phyloP scores from a whole-genome alignment of 2,888 invertebrate species.

The Tillus elongatus region DNA sequence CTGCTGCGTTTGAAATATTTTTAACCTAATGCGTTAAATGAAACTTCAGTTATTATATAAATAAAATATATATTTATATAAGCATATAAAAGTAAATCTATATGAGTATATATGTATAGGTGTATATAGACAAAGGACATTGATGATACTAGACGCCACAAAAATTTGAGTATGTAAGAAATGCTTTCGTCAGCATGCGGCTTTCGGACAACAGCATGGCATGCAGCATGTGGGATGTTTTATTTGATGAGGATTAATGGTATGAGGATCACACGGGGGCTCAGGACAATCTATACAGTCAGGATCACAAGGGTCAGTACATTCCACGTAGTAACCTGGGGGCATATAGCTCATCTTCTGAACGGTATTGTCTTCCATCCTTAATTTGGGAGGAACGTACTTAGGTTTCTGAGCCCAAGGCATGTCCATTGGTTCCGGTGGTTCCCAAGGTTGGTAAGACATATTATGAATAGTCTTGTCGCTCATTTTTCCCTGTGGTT shows the following conservation, averaged over 20 bases:
- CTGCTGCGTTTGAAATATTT: too few species aligned
- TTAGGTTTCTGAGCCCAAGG: slow-evolving; percentile 40
- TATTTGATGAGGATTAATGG: slow-evolving; percentile 18
- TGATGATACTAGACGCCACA: too few species aligned
- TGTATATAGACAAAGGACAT: too few species aligned
- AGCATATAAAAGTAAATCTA: too few species aligned
- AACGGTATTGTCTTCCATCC: slow-evolving; percentile 50
- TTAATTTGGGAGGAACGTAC: slow-evolving; percentile 39
- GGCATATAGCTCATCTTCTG: slow-evolving; percentile 54
- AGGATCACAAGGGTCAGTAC: slow-evolving; percentile 47
- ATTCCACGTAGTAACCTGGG: slow-evolving; percentile 51
- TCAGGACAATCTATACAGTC: slow-evolving; percentile 44
- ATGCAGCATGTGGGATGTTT: slow-evolving; percentile 27
- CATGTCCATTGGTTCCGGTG: slow-evolving; percentile 35
- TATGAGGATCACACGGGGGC: slow-evolving; percentile 24
- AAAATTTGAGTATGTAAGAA: too few species aligned
- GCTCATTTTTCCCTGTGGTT: slow-evolving; percentile 33
- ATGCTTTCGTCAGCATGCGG: slow-evolving; percentile 37
- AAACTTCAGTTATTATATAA: too few species aligned
- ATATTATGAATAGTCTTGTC: slow-evolving; percentile 38
- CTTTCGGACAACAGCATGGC: slow-evolving; percentile 38
- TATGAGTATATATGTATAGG: too few species aligned
- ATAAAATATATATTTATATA: too few species aligned
- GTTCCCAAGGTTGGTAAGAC: slow-evolving; percentile 44
- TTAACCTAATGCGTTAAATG: too few species aligned